Evolutionary conservation across 2,113 vertebrate species (phyloP).

Genomic region (Muscicapa adusta): DNA sequence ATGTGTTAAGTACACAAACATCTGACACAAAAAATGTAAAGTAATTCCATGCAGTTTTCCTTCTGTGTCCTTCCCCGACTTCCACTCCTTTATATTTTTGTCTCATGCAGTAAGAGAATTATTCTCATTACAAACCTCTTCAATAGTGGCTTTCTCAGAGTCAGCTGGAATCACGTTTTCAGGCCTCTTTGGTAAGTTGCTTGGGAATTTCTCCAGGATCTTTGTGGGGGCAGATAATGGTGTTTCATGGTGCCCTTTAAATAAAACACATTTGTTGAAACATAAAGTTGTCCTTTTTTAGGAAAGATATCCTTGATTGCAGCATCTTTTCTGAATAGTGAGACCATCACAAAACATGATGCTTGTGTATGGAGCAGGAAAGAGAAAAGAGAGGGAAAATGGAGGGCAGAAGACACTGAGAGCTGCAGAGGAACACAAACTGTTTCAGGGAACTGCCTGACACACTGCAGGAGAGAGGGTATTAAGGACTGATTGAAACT

Average conservation of each 20-base stretch:
- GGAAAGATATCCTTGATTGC: neutral
- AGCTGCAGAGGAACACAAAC: neutral
- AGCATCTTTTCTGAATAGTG: neutral
- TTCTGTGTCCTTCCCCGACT: neutral
- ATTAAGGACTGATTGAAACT: too few relatives aligned
- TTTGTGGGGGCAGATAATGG: slow-evolving; percentile 90
- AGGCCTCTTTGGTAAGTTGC: slow-evolving; percentile 83
- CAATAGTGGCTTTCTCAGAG: slow-evolving; percentile 80
- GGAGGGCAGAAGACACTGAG: neutral
- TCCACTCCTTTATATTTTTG: neutral
- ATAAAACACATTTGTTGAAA: slow-evolving; percentile 32
- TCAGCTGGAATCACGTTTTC: slow-evolving; percentile 89
- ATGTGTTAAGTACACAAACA: neutral
- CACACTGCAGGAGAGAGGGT: neutral
- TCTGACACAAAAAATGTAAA: neutral
- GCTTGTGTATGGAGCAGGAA: neutral
- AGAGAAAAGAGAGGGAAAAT: neutral
- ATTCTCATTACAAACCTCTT: slow-evolving; percentile 73
- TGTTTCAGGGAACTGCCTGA: neutral
- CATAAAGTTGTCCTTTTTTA: neutral
- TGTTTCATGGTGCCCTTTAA: slow-evolving; percentile 91
- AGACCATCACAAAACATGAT: neutral
- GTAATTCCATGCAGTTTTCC: neutral
- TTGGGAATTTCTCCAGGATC: slow-evolving; percentile 91
- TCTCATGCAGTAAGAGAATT: neutral